Percentiles rank a stretch among this genome's conserved stretches.
Evolutionary conservation across 2,797 vertebrate genomes (phyloP).

Genomic region (Ctenopoma kingsleyae): DNA sequence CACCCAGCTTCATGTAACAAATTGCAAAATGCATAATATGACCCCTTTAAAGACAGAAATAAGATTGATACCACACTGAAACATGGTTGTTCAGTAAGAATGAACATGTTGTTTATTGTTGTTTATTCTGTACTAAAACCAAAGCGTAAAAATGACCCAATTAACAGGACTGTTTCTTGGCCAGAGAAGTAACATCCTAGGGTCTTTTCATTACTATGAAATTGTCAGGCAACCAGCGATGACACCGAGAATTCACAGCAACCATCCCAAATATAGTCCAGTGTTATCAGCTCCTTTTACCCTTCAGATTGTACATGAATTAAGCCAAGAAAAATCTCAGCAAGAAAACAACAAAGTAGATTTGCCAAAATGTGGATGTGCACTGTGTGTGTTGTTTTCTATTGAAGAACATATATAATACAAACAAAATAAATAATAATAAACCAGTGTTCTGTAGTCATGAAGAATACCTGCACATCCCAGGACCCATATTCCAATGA

Average conservation of each 20-base stretch:
- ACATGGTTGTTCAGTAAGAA: neutral
- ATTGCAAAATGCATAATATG: too few relatives aligned
- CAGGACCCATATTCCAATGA: constrained; percentile 87
- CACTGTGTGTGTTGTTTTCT: neutral
- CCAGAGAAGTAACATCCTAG: too few relatives aligned
- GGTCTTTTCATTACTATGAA: too few relatives aligned
- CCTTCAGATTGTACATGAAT: neutral
- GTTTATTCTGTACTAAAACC: neutral
- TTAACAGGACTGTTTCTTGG: too few relatives aligned
- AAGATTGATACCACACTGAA: neutral
- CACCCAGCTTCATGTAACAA: too few relatives aligned
- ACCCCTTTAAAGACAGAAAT: too few relatives aligned
- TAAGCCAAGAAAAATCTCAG: neutral
- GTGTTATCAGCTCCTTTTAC: too few relatives aligned
- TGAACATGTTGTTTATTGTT: neutral
- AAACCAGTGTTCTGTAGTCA: neutral
- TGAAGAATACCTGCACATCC: constrained; percentile 84
- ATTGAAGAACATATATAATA: neutral
- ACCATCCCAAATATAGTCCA: too few relatives aligned
- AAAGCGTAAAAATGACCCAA: too few relatives aligned
- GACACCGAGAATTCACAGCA: too few relatives aligned
- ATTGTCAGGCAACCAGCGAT: neutral
- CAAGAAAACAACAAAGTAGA: neutral
- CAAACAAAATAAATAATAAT: neutral
- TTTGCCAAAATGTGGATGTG: neutral